Evolutionary conservation across 2,888 invertebrate genomes (phyloP), one percentile per base, ranked within the genome.

Genomic region (Leptothorax acervorum): DNA sequence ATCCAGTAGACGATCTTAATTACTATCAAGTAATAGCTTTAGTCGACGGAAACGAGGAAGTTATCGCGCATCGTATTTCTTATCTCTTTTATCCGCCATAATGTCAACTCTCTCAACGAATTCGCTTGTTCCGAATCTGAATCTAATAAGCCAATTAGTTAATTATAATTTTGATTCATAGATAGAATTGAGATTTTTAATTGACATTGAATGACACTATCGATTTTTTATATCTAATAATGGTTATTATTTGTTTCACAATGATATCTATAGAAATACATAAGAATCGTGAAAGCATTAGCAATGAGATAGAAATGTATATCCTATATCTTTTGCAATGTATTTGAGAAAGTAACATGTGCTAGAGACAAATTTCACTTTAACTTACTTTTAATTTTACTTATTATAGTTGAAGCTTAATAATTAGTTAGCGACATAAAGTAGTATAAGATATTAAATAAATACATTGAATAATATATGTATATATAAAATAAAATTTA

Each of bases 21-120:
- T 81, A 71, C 28, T 71, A 12, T 71, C 71, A 71, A 39, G 48
- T 81, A 81, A 71, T 79, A 70, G 66, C 55, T 57, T 9, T 39
- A 28, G 60, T 23, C 35, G 71, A 39, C 12, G 48, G 35, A 79
- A 60, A n/a, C 39, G 60, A 48, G 39, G 18, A 81, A 71, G 39
- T 79, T 71, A 79, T 79, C 39, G 45, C 28, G 48, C 35, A 62
- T 79, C 35, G 45, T 28, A 35, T 79, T 57, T 79, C 79, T 60
- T 79, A 71, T 81, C 60, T 71, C 35, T 51, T 71, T 79, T 39
- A 39, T 15, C 3, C 39, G 18, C 42, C 9, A 48, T 79, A 70
- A 60, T 2, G 23, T 71, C 28, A 53, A 39, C 53, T 65, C 68
- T 35, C 28, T 78, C 28, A 60, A 79, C 15, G 28, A 79, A 35